These are phyloP conservation scores for Ophion costatus DNA, from an alignment of 2,888 invertebrate genomes.

Conservation along the genomic window DNA sequence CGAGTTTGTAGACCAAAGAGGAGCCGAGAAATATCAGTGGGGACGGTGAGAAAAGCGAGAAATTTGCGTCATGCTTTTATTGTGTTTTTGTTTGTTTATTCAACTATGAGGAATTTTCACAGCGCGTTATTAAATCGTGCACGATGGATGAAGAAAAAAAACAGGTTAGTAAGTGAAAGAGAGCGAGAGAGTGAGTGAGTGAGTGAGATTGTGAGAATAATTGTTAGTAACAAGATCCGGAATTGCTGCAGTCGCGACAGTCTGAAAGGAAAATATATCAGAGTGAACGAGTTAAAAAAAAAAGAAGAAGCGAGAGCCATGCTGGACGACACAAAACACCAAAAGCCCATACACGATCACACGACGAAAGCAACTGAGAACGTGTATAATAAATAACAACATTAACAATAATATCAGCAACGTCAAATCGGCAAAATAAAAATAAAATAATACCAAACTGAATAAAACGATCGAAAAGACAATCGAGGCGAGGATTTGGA, in stretches of 20 bases:
- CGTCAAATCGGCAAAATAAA: conserved; percentile 31
- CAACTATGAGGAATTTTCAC: background rate
- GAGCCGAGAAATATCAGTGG: conserved; percentile 48
- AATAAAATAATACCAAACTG: conserved; percentile 55
- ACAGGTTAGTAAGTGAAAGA: conserved; percentile 22
- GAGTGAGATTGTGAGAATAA: conserved; percentile 35
- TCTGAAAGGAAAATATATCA: conserved; percentile 65
- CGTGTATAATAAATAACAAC: conserved; percentile 40
- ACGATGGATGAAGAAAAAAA: conserved; percentile 36
- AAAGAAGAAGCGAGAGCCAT: conserved; percentile 68
- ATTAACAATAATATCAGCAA: conserved; percentile 41
- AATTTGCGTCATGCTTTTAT: conserved; percentile 57
- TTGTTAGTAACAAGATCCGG: conserved; percentile 49
- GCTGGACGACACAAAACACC: conserved; percentile 79
- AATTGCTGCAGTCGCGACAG: conserved; percentile 38
- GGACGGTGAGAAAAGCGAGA: conserved; percentile 54
- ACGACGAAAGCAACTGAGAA: conserved; percentile 68
- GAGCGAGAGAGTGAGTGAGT: conserved; percentile 32
- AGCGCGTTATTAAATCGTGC: conserved; percentile 61
- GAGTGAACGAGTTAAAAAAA: conserved; percentile 46
- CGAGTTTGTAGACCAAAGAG: conserved; percentile 35
- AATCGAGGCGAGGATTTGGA: conserved; percentile 67
- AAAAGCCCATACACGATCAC: conserved; percentile 73
- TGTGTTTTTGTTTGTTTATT: conserved; percentile 12
- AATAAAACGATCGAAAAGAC: conserved; percentile 58